Conservation (phyloP, 2,113 vertebrate species). For the Cyanoramphus novaezelandiae region DNA sequence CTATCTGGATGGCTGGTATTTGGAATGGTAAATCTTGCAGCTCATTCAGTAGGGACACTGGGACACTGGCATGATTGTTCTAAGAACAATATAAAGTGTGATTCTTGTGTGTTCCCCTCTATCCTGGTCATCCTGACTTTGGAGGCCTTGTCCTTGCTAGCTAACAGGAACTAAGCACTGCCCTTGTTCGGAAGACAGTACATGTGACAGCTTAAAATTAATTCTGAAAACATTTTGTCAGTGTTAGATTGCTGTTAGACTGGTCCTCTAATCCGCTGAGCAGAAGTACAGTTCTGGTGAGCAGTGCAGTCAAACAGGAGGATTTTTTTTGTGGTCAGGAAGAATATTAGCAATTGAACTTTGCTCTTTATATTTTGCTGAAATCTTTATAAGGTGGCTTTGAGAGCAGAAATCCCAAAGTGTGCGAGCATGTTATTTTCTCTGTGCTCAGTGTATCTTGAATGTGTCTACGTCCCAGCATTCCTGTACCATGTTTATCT, state of each 20-base stretch:
- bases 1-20: not conserved
- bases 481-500: not conserved
- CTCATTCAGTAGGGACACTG: not conserved
- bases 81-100: not conserved
- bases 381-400: not conserved
- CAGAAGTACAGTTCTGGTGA: not conserved
- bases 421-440: not conserved
- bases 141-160: not conserved
- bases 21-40: not conserved
- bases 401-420: not conserved
- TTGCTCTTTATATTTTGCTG: not conserved
- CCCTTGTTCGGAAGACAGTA: not conserved
- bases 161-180: not conserved
- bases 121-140: not conserved
- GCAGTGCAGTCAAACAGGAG: not conserved
- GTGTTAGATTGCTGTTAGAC: not conserved
- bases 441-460: not conserved
- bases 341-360: not conserved
- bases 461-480: not conserved
- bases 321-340: not conserved
- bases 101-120: not conserved
- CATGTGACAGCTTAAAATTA: not conserved
- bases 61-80: not conserved
- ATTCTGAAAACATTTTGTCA: not conserved
- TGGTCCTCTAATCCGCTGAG: not conserved